Percentiles rank a stretch among this genome's conserved stretches.
Evolutionary conservation across 2,113 vertebrate genomes (phyloP).

Genomic region (Girardinichthys multiradiatus): DNA sequence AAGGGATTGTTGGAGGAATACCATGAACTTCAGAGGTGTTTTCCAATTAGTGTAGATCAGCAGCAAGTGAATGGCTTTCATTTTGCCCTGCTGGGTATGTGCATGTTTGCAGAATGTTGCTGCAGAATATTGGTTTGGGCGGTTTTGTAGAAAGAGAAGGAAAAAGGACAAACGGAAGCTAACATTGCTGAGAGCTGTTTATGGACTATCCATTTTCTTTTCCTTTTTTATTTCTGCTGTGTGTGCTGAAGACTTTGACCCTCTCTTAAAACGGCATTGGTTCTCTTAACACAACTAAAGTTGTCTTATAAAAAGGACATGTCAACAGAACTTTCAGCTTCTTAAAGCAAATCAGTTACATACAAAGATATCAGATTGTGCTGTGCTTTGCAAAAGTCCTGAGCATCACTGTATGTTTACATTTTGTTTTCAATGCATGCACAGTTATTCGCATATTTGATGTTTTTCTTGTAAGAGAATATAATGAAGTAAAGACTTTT

Average conservation of each 20-base stretch:
- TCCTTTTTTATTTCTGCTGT: neutral
- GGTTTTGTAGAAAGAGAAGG: neutral
- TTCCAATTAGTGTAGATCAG: neutral
- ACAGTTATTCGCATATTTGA: neutral
- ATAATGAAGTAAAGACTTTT: no score
- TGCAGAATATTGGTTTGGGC: conserved; percentile 3
- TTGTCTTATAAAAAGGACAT: conserved; percentile 25
- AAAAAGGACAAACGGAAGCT: neutral
- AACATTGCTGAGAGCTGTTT: neutral
- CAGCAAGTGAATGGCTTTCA: neutral
- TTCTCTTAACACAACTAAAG: conserved; percentile 12
- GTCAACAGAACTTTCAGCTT: conserved; percentile 42
- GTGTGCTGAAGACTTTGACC: conserved; percentile 17
- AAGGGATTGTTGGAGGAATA: neutral
- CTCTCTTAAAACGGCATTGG: conserved; percentile 8
- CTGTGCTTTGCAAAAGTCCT: neutral
- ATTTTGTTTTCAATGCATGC: neutral
- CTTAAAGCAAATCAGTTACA: conserved; percentile 52
- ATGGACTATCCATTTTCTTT: neutral
- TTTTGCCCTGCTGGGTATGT: neutral
- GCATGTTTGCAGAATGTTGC: neutral
- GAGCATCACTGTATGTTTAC: neutral
- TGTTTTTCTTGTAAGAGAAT: no score
- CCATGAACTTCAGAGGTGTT: neutral
- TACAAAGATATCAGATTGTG: neutral